Conservation (phyloP, 2,113 vertebrate species). For the Nothobranchius kuhntae region DNA sequence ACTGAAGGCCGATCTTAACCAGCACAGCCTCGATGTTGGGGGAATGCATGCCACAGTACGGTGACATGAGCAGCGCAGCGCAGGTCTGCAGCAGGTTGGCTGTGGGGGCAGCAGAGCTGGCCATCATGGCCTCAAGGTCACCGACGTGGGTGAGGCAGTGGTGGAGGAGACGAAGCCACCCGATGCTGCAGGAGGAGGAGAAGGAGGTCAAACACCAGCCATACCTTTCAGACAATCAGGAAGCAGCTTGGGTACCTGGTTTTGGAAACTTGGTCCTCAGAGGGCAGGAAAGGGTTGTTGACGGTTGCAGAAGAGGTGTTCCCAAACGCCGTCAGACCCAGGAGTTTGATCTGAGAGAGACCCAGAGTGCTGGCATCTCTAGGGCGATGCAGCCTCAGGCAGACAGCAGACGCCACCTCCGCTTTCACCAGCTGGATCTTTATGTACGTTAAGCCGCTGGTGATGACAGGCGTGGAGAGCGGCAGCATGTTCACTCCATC, state of each 20-base stretch:
- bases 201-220: too few species aligned
- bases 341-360: slow-evolving; percentile 95
- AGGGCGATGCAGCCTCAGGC: slow-evolving; percentile 93
- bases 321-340: slow-evolving; percentile 96
- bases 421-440: slow-evolving; percentile 98
- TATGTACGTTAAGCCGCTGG: slow-evolving; percentile 96
- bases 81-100: slow-evolving; percentile 97
- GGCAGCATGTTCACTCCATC: slow-evolving; percentile 98
- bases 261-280: slow-evolving; percentile 99
- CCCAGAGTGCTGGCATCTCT: slow-evolving; percentile 95
- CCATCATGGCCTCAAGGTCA: slow-evolving; percentile 98
- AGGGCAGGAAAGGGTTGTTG: slow-evolving; percentile 97
- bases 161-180: slow-evolving; percentile 95
- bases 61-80: slow-evolving; percentile 96
- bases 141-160: slow-evolving; percentile 98
- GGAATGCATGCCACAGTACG: slow-evolving; percentile 98
- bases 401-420: slow-evolving; percentile 96
- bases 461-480: slow-evolving; percentile 93
- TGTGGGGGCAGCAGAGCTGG: slow-evolving; percentile 94
- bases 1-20: slow-evolving; percentile 97
- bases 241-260: slow-evolving; percentile 83
- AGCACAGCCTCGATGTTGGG: slow-evolving; percentile 98
- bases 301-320: slow-evolving; percentile 97
- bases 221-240: too few species aligned
- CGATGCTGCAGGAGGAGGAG: slow-evolving; percentile 90